Conservation (phyloP, 1,140 invertebrate genomes). For the Drosophila kanapiae region DNA sequence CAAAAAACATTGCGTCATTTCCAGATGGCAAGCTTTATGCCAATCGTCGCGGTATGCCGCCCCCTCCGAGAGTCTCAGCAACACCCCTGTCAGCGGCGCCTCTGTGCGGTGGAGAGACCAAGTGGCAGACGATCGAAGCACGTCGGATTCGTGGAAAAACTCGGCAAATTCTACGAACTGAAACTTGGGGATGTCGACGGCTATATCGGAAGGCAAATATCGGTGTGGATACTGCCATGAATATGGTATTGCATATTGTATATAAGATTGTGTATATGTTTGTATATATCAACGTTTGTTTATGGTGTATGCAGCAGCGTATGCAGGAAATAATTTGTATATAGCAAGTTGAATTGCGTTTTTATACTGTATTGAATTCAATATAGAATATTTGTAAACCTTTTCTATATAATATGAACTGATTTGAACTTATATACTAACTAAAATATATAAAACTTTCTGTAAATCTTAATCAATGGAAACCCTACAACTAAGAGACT, state of each 20-base stretch:
- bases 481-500: background rate
- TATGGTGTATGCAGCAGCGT: no score
- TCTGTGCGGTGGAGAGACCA: slow-evolving; percentile 15
- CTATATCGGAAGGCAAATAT: slow-evolving; percentile 40
- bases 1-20: slow-evolving; percentile 75
- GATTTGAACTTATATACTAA: background rate
- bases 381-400: no score
- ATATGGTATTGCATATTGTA: background rate
- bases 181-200: slow-evolving; percentile 40
- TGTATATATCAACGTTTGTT: no score
- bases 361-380: no score
- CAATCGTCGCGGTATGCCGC: background rate
- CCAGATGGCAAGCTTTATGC: slow-evolving; percentile 43
- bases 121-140: slow-evolving; percentile 58
- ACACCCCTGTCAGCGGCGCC: background rate
- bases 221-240: slow-evolving; percentile 15
- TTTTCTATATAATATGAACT: no score
- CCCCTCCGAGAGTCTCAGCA: background rate
- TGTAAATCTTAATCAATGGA: no score
- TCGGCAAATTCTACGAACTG: slow-evolving; percentile 66
- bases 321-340: no score
- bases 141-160: slow-evolving; percentile 69
- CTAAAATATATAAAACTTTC: no score
- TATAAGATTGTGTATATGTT: background rate
- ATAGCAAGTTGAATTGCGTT: no score